Evolutionary conservation across 2,888 invertebrate species (phyloP), one percentile per base, ranked within the genome.

Genomic region (Himalopsyche anomala): DNA sequence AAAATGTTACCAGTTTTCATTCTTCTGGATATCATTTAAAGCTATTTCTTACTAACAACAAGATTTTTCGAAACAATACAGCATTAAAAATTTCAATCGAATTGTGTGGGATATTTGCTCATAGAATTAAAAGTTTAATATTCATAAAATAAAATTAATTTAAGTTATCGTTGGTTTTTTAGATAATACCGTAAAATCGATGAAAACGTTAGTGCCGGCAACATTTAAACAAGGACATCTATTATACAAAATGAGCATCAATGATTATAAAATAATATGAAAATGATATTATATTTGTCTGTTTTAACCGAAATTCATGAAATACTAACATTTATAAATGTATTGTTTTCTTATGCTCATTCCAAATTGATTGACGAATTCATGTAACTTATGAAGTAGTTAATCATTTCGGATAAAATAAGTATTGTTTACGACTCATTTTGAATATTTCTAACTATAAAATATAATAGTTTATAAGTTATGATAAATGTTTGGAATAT

Each of bases 1-100:
- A 74, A 89, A 91, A 92, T 91, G 92, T 93, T 93, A 92, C 93
- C 91, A 91, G 84, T 83, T 87, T 83, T 80, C 2, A 3, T 28
- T 80, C 42, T 42, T 80, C 42, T 45, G 28, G 45, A 51, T 80
- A 4, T n/a, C 51, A 40, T 80, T 80, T 80, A 40, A 5, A 40
- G 45, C 9, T 5, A 80, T 80, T 80, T 51, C 42, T 19, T 51
- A 40, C 5, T 11, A 45, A 80, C 12, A 45, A 51, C 15, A 51
- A 51, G 15, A 51, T 15, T 51, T 51, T 12, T 51, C 51, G 15
- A 51, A 15, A 51, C 15, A 51, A 51, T 15, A 51, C 15, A 51
- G 51, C 15, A 51, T 51, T 15, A 2, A 15, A 15, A 3, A 4
- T 2, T 51, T 3, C 2, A 12, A 51, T 51, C 3, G 15, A 15